These are phyloP conservation scores for Seriola aureovittata DNA, from an alignment of 2,113 vertebrate genomes.

Conservation along the genomic window DNA sequence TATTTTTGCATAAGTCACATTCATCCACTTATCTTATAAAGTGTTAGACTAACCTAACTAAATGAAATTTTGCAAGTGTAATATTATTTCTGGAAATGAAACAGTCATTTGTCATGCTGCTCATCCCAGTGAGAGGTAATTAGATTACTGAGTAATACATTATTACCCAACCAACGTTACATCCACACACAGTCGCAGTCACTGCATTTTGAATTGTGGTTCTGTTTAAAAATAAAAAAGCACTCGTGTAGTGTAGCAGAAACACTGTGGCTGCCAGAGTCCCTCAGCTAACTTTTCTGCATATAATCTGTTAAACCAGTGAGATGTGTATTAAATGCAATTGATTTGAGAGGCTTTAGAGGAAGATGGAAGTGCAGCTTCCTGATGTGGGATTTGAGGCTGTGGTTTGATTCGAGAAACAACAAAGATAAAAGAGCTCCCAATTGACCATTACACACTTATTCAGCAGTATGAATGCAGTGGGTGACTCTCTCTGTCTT, in stretches of 20 bases:
- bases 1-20: constrained; percentile 41
- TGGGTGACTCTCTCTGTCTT: constrained; percentile 39
- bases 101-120: constrained; percentile 37
- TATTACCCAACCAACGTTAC: not conserved
- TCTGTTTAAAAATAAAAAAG: constrained; percentile 29
- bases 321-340: constrained; percentile 26
- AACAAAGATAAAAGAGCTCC: not conserved
- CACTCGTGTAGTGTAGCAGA: not conserved
- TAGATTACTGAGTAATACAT: constrained; percentile 34
- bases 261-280: not conserved
- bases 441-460: constrained; percentile 7
- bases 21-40: constrained; percentile 1
- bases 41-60: constrained; percentile 1
- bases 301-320: constrained; percentile 15
- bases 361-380: constrained; percentile 5
- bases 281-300: not conserved
- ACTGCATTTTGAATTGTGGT: constrained; percentile 27
- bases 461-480: constrained; percentile 13
- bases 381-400: constrained; percentile 27
- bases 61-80: constrained; percentile 33
- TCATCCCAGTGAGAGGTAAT: constrained; percentile 21
- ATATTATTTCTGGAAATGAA: constrained; percentile 38
- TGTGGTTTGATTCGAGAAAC: constrained; percentile 5
- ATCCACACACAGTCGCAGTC: constrained; percentile 3
- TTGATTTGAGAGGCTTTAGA: constrained; percentile 19